phyloP scores from a whole-genome alignment of 1,140 invertebrate genomes.

The Magallana ariakensis region DNA sequence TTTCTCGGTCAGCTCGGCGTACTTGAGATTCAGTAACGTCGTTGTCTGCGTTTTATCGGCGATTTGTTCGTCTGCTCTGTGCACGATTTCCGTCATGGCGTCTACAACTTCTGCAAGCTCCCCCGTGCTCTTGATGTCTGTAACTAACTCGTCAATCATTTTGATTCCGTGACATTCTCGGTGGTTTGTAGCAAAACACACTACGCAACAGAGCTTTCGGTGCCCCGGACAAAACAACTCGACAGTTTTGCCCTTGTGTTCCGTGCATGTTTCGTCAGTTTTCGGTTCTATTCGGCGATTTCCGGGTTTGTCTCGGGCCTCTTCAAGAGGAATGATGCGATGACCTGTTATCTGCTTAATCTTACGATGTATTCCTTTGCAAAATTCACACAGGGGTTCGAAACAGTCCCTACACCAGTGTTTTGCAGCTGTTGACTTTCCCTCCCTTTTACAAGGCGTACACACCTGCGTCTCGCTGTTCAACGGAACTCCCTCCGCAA shows the following conservation, averaged over 20 bases:
- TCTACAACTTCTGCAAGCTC: not conserved
- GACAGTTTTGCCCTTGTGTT: conserved; percentile 19
- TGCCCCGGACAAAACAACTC: conserved; percentile 49
- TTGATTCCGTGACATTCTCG: conserved; percentile 49
- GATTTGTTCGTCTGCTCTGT: not conserved
- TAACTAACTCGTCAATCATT: conserved; percentile 42
- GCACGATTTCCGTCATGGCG: conserved; percentile 15
- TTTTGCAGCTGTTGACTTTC: not conserved
- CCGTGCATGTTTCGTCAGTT: conserved; percentile 42
- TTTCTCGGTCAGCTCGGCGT: not conserved
- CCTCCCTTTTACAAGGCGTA: conserved; percentile 22
- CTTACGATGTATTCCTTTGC: conserved; percentile 1
- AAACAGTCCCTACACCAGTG: conserved; percentile 44
- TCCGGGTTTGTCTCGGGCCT: not conserved
- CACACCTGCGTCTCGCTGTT: conserved; percentile 21
- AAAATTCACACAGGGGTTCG: conserved; percentile 36
- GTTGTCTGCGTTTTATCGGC: conserved; percentile 19
- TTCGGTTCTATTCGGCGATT: not conserved
- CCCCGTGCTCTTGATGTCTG: not conserved
- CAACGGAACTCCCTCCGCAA: not conserved
- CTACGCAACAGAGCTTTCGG: conserved; percentile 50
- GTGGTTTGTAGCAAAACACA: conserved; percentile 45
- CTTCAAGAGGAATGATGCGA: conserved; percentile 7
- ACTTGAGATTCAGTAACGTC: not conserved
- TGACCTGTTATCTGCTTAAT: not conserved